These are phyloP conservation scores for Troides helena DNA, from an alignment of 2,888 invertebrate species.

Conservation along the genomic window DNA sequence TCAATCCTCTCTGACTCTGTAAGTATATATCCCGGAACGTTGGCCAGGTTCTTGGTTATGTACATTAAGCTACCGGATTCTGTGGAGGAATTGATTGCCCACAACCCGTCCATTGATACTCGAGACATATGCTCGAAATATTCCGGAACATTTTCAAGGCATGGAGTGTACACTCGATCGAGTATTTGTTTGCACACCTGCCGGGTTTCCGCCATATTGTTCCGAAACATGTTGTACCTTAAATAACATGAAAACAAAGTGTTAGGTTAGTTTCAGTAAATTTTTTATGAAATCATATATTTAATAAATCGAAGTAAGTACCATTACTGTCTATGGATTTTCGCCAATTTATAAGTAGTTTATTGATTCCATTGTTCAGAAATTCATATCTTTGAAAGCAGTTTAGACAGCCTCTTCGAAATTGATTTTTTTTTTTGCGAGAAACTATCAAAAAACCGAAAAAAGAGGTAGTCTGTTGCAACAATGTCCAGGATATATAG, in stretches of 20 bases:
- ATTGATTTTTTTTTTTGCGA: too few species aligned
- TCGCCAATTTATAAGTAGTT: too few species aligned
- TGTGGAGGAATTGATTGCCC: slow-evolving; percentile 83
- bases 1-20: slow-evolving; percentile 35
- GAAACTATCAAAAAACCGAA: too few species aligned
- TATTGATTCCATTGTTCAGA: too few species aligned
- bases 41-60: slow-evolving; percentile 70
- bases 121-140: slow-evolving; percentile 80
- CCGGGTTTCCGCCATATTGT: slow-evolving; percentile 78
- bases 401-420: too few species aligned
- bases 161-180: slow-evolving; percentile 78
- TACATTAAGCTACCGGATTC: slow-evolving; percentile 71
- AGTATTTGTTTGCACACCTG: slow-evolving; percentile 74
- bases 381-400: too few species aligned
- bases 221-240: slow-evolving; percentile 82
- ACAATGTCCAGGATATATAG: too few species aligned
- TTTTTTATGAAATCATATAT: too few species aligned
- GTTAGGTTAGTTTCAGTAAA: background rate
- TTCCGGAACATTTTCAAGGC: slow-evolving; percentile 67
- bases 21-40: slow-evolving; percentile 63
- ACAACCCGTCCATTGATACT: slow-evolving; percentile 82
- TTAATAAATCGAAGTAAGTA: too few species aligned
- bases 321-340: too few species aligned
- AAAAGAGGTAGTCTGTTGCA: too few species aligned
- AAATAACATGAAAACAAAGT: slow-evolving; percentile 25